Evolutionary conservation across 2,888 invertebrate genomes (phyloP).

Genomic region (Argyresthia goedartella): DNA sequence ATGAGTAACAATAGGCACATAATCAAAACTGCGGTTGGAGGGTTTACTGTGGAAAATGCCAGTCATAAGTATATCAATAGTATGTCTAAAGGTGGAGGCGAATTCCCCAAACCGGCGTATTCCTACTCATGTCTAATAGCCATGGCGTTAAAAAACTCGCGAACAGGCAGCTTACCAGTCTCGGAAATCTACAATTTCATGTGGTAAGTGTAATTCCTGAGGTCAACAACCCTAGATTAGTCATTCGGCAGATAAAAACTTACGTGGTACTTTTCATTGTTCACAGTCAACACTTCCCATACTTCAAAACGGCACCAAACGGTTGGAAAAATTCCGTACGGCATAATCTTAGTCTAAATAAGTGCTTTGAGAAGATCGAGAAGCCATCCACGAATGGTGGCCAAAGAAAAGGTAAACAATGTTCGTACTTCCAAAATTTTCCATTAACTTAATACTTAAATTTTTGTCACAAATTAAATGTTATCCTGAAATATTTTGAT

Average conservation of each 20-base stretch:
- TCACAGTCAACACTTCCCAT: slow-evolving; percentile 96
- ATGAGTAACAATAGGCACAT: slow-evolving; percentile 60
- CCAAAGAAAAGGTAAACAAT: slow-evolving; percentile 72
- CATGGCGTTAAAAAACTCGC: slow-evolving; percentile 96
- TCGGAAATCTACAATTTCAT: slow-evolving; percentile 99
- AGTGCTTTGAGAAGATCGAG: slow-evolving; percentile 98
- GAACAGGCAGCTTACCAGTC: slow-evolving; percentile 94
- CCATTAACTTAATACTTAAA: not conserved
- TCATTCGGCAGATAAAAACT: not conserved
- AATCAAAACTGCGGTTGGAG: slow-evolving; percentile 56
- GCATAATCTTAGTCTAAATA: slow-evolving; percentile 96
- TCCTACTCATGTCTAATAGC: slow-evolving; percentile 98
- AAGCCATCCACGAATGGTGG: slow-evolving; percentile 90
- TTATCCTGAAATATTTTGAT: slow-evolving; percentile 21
- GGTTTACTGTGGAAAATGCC: slow-evolving; percentile 50
- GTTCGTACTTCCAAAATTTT: slow-evolving; percentile 36
- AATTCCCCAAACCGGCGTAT: slow-evolving; percentile 96
- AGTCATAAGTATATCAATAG: slow-evolving; percentile 49
- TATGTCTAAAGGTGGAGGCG: slow-evolving; percentile 60
- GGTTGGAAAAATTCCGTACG: slow-evolving; percentile 99
- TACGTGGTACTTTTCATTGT: not conserved
- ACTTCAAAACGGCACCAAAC: slow-evolving; percentile 97
- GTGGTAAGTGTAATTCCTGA: slow-evolving; percentile 77
- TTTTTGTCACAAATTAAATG: not conserved
- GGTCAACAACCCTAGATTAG: no score